These are phyloP conservation scores for Lerema accius DNA, from an alignment of 1,140 invertebrate genomes.

Conservation along the genomic window DNA sequence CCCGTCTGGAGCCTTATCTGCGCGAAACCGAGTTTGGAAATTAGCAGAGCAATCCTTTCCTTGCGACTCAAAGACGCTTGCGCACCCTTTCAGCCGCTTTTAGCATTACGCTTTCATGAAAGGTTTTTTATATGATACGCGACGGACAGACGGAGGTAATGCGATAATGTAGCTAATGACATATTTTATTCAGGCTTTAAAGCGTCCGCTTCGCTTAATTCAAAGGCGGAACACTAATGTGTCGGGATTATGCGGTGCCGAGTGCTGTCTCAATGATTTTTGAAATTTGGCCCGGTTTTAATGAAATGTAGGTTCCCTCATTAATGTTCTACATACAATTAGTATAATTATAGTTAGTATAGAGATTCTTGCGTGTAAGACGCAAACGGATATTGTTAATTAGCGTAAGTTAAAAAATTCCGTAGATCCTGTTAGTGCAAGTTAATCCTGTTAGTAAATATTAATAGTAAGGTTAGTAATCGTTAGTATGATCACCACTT, in stretches of 20 bases:
- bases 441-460: too few species aligned
- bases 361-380: too few species aligned
- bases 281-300: constrained; percentile 44
- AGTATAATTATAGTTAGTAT: too few species aligned
- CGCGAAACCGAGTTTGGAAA: constrained; percentile 77
- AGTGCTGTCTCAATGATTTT: constrained; percentile 52
- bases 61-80: constrained; percentile 66
- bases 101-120: constrained; percentile 70
- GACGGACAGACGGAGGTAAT: constrained; percentile 51
- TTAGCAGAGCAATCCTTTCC: constrained; percentile 74
- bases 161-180: constrained; percentile 70
- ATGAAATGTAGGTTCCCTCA: constrained; percentile 41
- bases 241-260: constrained; percentile 48
- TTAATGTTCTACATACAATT: too few species aligned
- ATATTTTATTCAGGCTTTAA: constrained; percentile 68
- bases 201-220: constrained; percentile 51
- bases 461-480: too few species aligned
- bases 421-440: too few species aligned
- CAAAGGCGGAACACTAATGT: constrained; percentile 52
- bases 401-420: too few species aligned
- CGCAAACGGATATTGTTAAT: too few species aligned
- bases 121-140: constrained; percentile 60
- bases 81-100: constrained; percentile 70
- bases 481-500: too few species aligned
- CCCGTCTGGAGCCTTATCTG: constrained; percentile 74